Percentiles rank a stretch among this genome's conserved stretches.
Evolutionary conservation across 2,113 vertebrate genomes (phyloP).

Genomic region (Calonectris borealis): DNA sequence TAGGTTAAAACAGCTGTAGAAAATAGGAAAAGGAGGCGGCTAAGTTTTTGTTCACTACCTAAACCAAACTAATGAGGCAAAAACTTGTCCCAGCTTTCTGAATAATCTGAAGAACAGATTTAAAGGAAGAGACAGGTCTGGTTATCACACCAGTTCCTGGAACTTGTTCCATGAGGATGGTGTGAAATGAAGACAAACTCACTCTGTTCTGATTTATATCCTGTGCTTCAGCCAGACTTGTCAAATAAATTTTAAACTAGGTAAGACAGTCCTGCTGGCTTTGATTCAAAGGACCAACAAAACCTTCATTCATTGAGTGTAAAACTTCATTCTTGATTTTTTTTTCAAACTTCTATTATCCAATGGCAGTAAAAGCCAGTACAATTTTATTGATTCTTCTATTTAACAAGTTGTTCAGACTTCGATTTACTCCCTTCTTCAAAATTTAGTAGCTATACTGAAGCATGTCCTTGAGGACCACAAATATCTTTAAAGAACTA

Average conservation of each 20-base stretch:
- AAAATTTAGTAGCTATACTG: not conserved
- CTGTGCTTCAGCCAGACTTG: constrained; percentile 17
- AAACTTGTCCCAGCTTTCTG: not conserved
- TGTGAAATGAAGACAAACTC: constrained; percentile 30
- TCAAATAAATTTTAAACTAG: constrained; percentile 41
- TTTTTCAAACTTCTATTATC: not conserved
- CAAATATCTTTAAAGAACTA: not conserved
- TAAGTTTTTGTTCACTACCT: not conserved
- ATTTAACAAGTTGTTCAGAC: not conserved
- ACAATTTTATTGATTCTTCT: not conserved
- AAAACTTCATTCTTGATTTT: not conserved
- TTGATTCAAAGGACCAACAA: constrained; percentile 58
- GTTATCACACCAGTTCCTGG: not conserved
- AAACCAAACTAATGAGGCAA: not conserved
- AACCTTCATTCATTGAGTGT: not conserved
- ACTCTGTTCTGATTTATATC: constrained; percentile 7
- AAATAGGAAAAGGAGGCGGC: not conserved
- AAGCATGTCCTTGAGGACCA: not conserved
- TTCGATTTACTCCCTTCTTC: not conserved
- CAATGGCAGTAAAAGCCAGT: not conserved
- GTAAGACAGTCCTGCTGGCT: constrained; percentile 43
- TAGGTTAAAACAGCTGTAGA: not conserved
- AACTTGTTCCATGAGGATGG: not conserved
- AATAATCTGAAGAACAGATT: not conserved
- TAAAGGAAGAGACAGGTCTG: not conserved